phyloP scores from a whole-genome alignment of 2,888 invertebrate species.

The Tiliacea citrago region DNA sequence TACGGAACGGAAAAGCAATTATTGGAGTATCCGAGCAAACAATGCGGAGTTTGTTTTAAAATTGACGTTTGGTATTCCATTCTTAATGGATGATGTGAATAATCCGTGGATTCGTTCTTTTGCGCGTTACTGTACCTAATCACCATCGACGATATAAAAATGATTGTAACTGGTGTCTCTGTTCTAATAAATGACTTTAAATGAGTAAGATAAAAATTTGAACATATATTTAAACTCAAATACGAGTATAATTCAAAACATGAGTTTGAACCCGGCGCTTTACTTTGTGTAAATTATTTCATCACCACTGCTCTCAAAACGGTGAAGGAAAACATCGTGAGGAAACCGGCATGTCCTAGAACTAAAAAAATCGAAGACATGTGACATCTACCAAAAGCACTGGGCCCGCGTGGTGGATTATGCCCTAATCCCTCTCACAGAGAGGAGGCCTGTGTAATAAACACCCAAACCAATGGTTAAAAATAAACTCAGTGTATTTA shows the following conservation, averaged over 20 bases:
- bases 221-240: conserved; percentile 5
- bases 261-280: too few relatives aligned
- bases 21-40: conserved; percentile 32
- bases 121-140: background rate
- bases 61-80: conserved; percentile 39
- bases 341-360: too few relatives aligned
- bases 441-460: background rate
- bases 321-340: too few relatives aligned
- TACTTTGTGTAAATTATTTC: too few relatives aligned
- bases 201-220: too few relatives aligned
- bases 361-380: too few relatives aligned
- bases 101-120: background rate
- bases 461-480: background rate
- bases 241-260: background rate
- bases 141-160: too few relatives aligned
- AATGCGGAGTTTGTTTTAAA: conserved; percentile 26
- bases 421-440: too few relatives aligned
- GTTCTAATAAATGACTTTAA: background rate
- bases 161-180: background rate
- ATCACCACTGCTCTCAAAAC: too few relatives aligned
- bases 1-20: conserved; percentile 30
- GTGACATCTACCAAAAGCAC: too few relatives aligned
- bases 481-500: conserved; percentile 11
- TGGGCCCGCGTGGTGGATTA: too few relatives aligned
- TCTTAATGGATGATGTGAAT: background rate